A percentile compares a stretch with the other conserved stretches of the same genome.
These are phyloP conservation scores for Callopanchax toddi DNA, from an alignment of 2,113 vertebrate species.

Conservation along the genomic window DNA sequence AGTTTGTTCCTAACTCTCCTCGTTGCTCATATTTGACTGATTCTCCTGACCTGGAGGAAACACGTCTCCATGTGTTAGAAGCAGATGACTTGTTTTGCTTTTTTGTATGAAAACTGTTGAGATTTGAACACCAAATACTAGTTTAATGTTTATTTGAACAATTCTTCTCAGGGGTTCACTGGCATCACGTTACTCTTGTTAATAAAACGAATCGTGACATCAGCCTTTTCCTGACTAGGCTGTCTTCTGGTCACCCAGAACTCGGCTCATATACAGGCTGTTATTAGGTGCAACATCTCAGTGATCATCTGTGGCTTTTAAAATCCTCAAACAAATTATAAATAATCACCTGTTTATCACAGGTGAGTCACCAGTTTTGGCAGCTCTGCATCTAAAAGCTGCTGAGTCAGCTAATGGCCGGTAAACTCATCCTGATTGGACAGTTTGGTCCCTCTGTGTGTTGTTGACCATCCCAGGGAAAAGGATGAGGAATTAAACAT, in stretches of 20 bases:
- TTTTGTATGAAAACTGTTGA: no score
- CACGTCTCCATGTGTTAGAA: no score
- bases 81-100: no score
- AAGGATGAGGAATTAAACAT: no score
- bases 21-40: no score
- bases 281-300: background rate
- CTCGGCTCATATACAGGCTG: background rate
- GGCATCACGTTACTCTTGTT: background rate
- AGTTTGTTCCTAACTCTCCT: no score
- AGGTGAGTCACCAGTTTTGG: background rate
- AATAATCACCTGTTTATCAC: background rate
- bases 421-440: no score
- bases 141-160: background rate
- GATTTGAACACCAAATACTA: background rate
- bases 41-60: no score
- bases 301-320: background rate
- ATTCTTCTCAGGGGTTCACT: background rate
- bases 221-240: background rate
- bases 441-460: background rate
- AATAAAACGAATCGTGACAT: background rate
- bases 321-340: background rate
- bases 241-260: background rate
- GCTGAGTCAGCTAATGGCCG: background rate
- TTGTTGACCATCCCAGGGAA: background rate
- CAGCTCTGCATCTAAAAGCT: background rate